phyloP scores from a whole-genome alignment of 2,113 vertebrate species.

The Pogona vitticeps region DNA sequence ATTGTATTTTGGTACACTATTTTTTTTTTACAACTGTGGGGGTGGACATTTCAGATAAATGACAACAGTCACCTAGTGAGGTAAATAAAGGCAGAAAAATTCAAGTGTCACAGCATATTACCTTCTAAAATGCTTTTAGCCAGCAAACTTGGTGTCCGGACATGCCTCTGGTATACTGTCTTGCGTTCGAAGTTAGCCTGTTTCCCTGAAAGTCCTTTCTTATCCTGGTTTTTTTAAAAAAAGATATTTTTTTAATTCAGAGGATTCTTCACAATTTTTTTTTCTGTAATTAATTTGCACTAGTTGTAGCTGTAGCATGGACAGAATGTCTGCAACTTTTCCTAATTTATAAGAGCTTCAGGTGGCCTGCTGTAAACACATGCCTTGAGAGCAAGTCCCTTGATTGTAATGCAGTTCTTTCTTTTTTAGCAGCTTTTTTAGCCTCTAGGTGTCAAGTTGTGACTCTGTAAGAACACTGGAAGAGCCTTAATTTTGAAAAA shows the following conservation, averaged over 20 bases:
- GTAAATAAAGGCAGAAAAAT: not conserved
- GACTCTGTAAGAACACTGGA: not conserved
- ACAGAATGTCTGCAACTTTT: not conserved
- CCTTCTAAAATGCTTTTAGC: conserved; percentile 99
- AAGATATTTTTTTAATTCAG: conserved; percentile 9
- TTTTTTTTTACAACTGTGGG: not conserved
- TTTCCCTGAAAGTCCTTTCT: conserved; percentile 92
- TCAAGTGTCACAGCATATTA: conserved; percentile 55
- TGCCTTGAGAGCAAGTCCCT: not conserved
- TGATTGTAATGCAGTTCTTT: not conserved
- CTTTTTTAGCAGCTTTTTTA: not conserved
- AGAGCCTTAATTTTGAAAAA: not conserved
- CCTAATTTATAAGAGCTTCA: not conserved
- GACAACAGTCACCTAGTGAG: not conserved
- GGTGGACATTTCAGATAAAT: not conserved
- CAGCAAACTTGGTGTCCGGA: conserved; percentile 92
- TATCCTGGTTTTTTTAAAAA: conserved; percentile 80
- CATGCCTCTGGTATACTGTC: conserved; percentile 90
- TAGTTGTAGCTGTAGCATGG: not conserved
- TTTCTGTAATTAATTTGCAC: not conserved
- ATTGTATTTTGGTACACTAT: not conserved
- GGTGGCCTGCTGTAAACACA: not conserved
- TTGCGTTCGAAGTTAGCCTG: conserved; percentile 88
- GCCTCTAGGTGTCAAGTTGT: not conserved
- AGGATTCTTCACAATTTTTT: not conserved